A percentile compares a stretch with the other conserved stretches of the same genome.
These are phyloP conservation scores for Masticophis lateralis DNA, from an alignment of 2,797 vertebrate species.

Conservation along the genomic window DNA sequence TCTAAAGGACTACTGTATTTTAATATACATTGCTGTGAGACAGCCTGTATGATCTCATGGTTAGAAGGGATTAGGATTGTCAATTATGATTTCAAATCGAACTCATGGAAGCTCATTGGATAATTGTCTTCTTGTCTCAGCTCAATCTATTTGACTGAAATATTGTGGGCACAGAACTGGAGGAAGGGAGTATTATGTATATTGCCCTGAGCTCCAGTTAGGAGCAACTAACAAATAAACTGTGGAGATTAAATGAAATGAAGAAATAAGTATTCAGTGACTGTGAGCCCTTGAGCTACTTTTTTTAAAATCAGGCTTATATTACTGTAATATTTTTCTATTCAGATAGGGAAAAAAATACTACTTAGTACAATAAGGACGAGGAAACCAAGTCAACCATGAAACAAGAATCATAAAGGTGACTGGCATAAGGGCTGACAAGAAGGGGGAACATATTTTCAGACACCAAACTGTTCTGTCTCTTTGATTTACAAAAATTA, in stretches of 20 bases:
- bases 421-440: background rate
- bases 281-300: background rate
- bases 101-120: background rate
- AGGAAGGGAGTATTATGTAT: background rate
- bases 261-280: background rate
- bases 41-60: background rate
- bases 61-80: background rate
- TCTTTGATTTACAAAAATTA: background rate
- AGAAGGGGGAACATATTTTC: background rate
- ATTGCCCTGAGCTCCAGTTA: background rate
- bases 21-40: background rate
- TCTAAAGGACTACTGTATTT: background rate
- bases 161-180: background rate
- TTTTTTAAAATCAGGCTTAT: background rate
- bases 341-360: background rate
- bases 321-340: background rate
- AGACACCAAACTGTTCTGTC: background rate
- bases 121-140: background rate
- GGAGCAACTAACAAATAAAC: background rate
- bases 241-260: background rate
- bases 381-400: background rate
- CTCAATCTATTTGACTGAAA: background rate
- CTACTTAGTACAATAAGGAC: background rate
- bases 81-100: background rate
- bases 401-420: background rate